Conservation (phyloP, 2,888 invertebrate genomes). For the Arctia plantaginis region DNA sequence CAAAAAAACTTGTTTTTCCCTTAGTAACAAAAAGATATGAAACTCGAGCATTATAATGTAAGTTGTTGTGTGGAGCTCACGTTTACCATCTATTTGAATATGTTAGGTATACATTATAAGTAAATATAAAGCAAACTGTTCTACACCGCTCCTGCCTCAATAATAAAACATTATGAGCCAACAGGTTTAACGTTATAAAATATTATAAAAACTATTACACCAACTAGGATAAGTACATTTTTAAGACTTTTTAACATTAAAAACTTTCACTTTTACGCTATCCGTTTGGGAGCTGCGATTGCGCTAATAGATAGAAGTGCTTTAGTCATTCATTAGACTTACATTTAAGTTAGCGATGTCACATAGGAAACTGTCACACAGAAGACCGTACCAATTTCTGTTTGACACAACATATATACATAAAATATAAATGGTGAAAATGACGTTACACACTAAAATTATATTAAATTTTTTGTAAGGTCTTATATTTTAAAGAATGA, state of each 20-base stretch:
- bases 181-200: not conserved
- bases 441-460: too few relatives aligned
- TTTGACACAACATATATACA: too few relatives aligned
- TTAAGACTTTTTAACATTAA: not conserved
- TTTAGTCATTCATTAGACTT: too few relatives aligned
- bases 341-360: too few relatives aligned
- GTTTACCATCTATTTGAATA: not conserved
- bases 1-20: too few relatives aligned
- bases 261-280: not conserved
- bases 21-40: too few relatives aligned
- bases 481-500: not conserved
- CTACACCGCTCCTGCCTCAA: not conserved
- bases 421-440: too few relatives aligned
- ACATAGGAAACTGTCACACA: too few relatives aligned
- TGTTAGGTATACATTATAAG: not conserved
- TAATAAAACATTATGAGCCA: not conserved
- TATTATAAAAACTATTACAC: not conserved
- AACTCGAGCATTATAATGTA: too few relatives aligned
- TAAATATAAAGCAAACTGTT: not conserved
- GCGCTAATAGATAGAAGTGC: not conserved
- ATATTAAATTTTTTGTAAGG: not conserved
- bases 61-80: too few relatives aligned
- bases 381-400: too few relatives aligned
- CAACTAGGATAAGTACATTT: not conserved
- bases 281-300: not conserved